These are phyloP conservation scores for Agriopis aurantiaria DNA, from an alignment of 2,888 invertebrate species.

Conservation along the genomic window DNA sequence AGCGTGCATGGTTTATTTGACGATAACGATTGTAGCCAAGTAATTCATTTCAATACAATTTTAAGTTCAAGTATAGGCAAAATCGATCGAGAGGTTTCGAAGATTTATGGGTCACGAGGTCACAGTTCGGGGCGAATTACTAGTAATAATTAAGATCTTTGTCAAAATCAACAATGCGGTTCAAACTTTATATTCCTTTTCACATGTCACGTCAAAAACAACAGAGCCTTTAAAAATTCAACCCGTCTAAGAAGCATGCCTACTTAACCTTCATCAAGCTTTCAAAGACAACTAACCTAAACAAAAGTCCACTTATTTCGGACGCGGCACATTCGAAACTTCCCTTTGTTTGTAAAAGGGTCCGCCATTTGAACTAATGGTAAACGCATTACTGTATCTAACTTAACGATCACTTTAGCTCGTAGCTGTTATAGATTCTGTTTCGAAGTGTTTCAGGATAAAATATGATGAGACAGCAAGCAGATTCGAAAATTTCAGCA, in stretches of 20 bases:
- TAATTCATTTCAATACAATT: too few relatives aligned
- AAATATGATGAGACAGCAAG: neutral
- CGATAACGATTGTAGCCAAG: too few relatives aligned
- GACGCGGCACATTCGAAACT: conserved; percentile 36
- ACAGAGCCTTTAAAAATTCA: conserved; percentile 13
- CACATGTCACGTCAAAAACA: conserved; percentile 1
- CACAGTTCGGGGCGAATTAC: too few relatives aligned
- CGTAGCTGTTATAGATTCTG: conserved; percentile 30
- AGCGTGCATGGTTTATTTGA: too few relatives aligned
- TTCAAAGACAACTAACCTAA: conserved; percentile 36
- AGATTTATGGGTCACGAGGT: too few relatives aligned
- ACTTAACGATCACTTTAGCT: conserved; percentile 37
- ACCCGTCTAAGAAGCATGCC: neutral
- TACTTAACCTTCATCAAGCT: conserved; percentile 34
- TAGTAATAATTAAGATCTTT: too few relatives aligned
- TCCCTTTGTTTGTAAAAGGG: conserved; percentile 44
- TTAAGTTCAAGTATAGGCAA: too few relatives aligned
- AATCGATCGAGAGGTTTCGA: too few relatives aligned
- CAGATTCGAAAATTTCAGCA: too few relatives aligned
- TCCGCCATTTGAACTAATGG: conserved; percentile 44
- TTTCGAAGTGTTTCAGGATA: neutral
- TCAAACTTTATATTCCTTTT: neutral
- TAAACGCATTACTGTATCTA: conserved; percentile 42
- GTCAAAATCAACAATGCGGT: too few relatives aligned
- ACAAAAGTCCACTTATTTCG: conserved; percentile 41